Conservation (phyloP, 2,797 vertebrate species). For the Hylomyscus alleni region DNA sequence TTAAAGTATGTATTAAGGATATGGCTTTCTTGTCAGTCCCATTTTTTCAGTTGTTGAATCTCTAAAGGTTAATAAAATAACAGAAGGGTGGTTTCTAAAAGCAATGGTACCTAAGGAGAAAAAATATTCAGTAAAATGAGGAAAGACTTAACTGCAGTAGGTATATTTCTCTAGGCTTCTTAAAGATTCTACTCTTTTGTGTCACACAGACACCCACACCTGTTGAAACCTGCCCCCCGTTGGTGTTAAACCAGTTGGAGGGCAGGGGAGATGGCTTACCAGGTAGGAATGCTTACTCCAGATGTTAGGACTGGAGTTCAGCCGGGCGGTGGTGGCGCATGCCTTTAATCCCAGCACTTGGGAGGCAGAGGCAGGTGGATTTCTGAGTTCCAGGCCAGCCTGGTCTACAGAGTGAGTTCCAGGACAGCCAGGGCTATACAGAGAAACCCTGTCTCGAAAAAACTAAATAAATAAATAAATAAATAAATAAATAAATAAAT, state of each 20-base stretch:
- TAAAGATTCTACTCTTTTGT: neutral
- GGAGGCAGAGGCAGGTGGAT: too few species aligned
- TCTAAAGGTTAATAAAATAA: conserved; percentile 31
- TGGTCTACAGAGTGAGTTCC: too few species aligned
- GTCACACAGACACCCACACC: neutral
- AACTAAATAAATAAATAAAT: too few species aligned
- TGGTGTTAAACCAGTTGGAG: neutral
- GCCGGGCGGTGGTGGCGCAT: too few species aligned
- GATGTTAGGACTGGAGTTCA: neutral
- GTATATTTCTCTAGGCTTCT: neutral
- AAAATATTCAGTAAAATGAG: neutral
- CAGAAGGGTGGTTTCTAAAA: neutral
- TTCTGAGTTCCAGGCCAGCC: too few species aligned
- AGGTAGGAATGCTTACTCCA: neutral
- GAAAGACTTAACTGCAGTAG: neutral
- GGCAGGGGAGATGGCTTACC: neutral
- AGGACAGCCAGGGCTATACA: too few species aligned
- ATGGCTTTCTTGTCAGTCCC: neutral
- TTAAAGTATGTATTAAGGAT: neutral
- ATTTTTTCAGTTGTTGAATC: conserved; percentile 45
- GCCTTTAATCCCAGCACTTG: too few species aligned
- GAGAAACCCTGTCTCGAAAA: too few species aligned
- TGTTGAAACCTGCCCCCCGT: neutral
- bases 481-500: too few species aligned
- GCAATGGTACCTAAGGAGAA: conserved; percentile 23